Base-by-base conservation (phyloP, 2,113 vertebrate species). In the Myocastor coypus region DNA sequence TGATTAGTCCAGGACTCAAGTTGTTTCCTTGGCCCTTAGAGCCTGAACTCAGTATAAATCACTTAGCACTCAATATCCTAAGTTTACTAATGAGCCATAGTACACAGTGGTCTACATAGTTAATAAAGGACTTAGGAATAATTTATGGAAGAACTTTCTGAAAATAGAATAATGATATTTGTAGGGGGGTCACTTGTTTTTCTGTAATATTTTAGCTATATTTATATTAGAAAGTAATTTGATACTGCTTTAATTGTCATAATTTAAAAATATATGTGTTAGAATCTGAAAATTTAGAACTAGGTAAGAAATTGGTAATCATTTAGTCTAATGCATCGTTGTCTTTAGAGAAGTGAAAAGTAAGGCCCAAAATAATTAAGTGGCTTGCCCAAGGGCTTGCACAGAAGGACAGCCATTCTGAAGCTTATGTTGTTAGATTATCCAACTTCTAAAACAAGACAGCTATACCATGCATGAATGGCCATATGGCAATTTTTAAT, bases 141-240 rank as follows among this genome's bases (percentile, higher is more conserved):
- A 92, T 81, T 92, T 61, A 87, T 78, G 81, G 87, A 40, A 96
- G 42, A 87, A 78, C 46, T 94, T 95, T 94, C n/a, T 75, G 73
- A 84, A 66, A 86, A 75, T 0, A 91, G 68, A n/a, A n/a, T n/a
- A 61, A 91, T 89, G 34, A 94, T 82, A 94, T 92, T 90, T 92
- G 2, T 30, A 40, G 16, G 20, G 14, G 24, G 77, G 55, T 50
- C 63, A 77, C n/a, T 64, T 90, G 91, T 90, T 94, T 96, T 91
- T 92, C 89, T 91, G 40, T 69, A 94, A 52, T 92, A 91, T 84
- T 95, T 95, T 90, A 83, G 78, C 83, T 93, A 30, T 85, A 87
- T 89, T 95, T 97, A 94, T 11, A 87, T 68, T 87, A 94, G 40
- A 40, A 90, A 96, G 90, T 52, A 96, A 92, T 42, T 71, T 96